A percentile compares a stretch with the other conserved stretches of the same genome.
These are phyloP conservation scores for Dermochelys coriacea DNA, from an alignment of 2,797 vertebrate species.

Conservation along the genomic window DNA sequence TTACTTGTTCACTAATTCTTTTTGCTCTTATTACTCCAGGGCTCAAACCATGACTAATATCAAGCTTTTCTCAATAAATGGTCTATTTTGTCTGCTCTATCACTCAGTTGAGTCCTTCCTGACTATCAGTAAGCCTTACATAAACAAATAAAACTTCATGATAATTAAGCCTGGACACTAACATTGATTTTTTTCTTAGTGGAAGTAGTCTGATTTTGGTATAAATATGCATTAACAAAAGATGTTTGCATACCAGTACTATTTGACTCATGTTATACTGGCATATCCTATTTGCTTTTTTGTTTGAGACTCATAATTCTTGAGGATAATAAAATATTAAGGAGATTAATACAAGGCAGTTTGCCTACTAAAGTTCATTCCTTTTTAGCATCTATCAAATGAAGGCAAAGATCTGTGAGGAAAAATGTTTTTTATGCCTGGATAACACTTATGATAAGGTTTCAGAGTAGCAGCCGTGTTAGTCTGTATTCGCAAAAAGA, in stretches of 20 bases:
- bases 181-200: constrained; percentile 58
- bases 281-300: constrained; percentile 45
- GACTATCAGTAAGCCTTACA: constrained; percentile 65
- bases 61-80: constrained; percentile 54
- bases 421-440: constrained; percentile 48
- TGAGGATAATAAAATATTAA: constrained; percentile 67
- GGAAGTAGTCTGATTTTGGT: constrained; percentile 53
- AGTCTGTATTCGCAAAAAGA: too few relatives aligned
- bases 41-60: not conserved
- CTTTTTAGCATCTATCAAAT: constrained; percentile 52
- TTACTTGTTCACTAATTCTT: constrained; percentile 3
- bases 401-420: not conserved
- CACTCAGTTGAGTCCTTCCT: constrained; percentile 59
- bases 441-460: too few relatives aligned
- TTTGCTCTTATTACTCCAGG: constrained; percentile 33
- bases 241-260: constrained; percentile 48
- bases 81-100: constrained; percentile 46
- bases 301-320: constrained; percentile 65
- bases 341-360: constrained; percentile 68
- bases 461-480: too few relatives aligned
- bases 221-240: constrained; percentile 63
- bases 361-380: constrained; percentile 54
- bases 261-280: constrained; percentile 18
- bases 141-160: constrained; percentile 68
- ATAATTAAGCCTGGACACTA: constrained; percentile 50